Evolutionary conservation across 2,797 vertebrate genomes (phyloP), one percentile per base, ranked within the genome.

Genomic region (Pipistrellus pipistrellus): DNA sequence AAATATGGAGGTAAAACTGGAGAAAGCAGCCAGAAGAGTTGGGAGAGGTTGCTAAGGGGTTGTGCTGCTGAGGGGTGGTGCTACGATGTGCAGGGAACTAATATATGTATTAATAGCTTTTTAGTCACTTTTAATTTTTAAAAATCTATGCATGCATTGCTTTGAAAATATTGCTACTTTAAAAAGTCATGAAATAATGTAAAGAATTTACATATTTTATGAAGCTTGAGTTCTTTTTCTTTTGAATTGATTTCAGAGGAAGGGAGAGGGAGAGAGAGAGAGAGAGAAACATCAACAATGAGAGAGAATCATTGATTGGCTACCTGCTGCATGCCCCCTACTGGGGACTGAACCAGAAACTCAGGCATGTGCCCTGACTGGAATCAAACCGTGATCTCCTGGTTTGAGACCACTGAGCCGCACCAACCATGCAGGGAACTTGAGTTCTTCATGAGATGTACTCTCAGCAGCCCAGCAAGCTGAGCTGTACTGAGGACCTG

Each of bases 201-300:
- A 73, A 94, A 93, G 23, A 92, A 89, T 87, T 62, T 51, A 55
- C 35, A 7, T 91, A 68, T 82, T 87, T 71, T 51, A 86, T 72
- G 81, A 81, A 84, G 30, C 15, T 38, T 55, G 75, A 30, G 11
- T 62, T 30, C 27, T 62, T 62, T 62, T 62, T 62, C 4, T 62
- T 30, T 30, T 30, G 2, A 62, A 62, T 62, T 62, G 59, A 62
- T 62, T 62, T 62, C 12, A 14, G 59, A 62, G 27, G 59, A 62
- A 62, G 11, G 27, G 25, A 13, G 25, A 6, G 59, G 21, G 21
- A 6, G 57, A 8, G 53, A 6, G 57, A 62, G 57, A 59, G 23
- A 59, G 59, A 62, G 59, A 62, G 27, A 14, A 30, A 62, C 25
- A 62, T 30, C 25, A 14, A 14, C 30, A 27, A 62, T 62, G 59